phyloP scores from a whole-genome alignment of 2,113 vertebrate species.

The Carettochelys insculpta region DNA sequence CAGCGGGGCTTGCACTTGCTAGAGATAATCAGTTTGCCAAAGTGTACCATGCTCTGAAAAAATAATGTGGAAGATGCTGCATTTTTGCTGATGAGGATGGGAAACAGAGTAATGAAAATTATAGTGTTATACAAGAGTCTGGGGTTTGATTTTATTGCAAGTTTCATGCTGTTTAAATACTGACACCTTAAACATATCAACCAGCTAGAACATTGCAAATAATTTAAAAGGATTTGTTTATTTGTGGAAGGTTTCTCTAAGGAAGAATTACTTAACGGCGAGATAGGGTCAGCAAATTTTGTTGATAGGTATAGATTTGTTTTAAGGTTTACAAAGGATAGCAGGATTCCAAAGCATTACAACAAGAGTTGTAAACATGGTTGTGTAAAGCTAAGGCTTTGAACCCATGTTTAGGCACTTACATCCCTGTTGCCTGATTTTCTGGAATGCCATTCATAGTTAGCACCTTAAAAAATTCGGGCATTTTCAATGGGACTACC shows the following conservation, averaged over 20 bases:
- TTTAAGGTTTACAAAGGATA: background rate
- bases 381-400: background rate
- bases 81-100: constrained; percentile 27
- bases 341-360: background rate
- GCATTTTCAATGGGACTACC: background rate
- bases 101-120: constrained; percentile 13
- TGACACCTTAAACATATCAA: background rate
- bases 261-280: background rate
- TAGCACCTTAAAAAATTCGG: background rate
- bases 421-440: background rate
- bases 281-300: background rate
- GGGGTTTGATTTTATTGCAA: background rate
- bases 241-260: background rate
- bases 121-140: background rate
- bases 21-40: constrained; percentile 50
- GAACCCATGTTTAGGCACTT: background rate
- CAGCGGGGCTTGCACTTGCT: constrained; percentile 44
- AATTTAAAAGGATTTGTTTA: background rate
- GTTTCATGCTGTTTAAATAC: background rate
- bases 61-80: background rate
- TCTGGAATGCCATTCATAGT: background rate
- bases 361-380: background rate
- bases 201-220: background rate
- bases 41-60: constrained; percentile 47
- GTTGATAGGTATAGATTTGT: fast-evolving